These are phyloP conservation scores for Drosophila malerkotliana DNA, from an alignment of 1,140 invertebrate genomes.

Conservation along the genomic window DNA sequence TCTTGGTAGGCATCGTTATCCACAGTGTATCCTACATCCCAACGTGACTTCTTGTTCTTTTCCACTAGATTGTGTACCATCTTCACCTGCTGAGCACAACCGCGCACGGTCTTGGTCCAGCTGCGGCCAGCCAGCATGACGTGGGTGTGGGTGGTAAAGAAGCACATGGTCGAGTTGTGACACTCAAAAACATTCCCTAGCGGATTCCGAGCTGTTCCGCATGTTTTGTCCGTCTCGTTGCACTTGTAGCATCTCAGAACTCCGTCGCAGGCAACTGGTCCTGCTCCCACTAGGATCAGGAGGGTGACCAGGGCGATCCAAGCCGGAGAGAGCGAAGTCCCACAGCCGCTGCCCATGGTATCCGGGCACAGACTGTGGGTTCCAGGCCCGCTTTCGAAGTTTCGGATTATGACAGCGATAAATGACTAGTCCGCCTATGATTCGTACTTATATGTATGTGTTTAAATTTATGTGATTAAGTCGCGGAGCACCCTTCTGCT, in stretches of 20 bases:
- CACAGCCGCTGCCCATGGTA: constrained; percentile 33
- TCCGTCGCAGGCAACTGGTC: neutral
- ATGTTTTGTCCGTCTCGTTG: constrained; percentile 3
- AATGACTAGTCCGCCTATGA: neutral
- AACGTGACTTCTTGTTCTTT: neutral
- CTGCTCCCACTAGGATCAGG: neutral
- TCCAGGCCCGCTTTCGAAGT: constrained; percentile 15
- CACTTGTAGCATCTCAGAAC: constrained; percentile 38
- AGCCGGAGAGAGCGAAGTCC: constrained; percentile 15
- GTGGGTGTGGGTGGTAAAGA: neutral
- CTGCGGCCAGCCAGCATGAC: neutral
- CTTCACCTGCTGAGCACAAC: constrained; percentile 38
- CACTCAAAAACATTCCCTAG: constrained; percentile 20
- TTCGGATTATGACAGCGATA: constrained; percentile 12
- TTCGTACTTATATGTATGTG: constrained; percentile 4
- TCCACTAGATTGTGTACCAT: neutral
- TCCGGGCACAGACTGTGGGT: constrained; percentile 17
- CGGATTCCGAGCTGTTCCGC: constrained; percentile 13
- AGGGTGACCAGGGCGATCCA: constrained; percentile 7
- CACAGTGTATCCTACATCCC: neutral
- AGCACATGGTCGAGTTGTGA: constrained; percentile 56
- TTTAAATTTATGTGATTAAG: constrained; percentile 25
- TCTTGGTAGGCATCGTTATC: constrained; percentile 22
- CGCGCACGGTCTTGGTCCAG: constrained; percentile 20
- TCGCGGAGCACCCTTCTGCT: constrained; percentile 11